A percentile compares a stretch with the other conserved stretches of the same genome.
Conservation (phyloP, 2,888 invertebrate genomes). For the Luperina testacea region DNA sequence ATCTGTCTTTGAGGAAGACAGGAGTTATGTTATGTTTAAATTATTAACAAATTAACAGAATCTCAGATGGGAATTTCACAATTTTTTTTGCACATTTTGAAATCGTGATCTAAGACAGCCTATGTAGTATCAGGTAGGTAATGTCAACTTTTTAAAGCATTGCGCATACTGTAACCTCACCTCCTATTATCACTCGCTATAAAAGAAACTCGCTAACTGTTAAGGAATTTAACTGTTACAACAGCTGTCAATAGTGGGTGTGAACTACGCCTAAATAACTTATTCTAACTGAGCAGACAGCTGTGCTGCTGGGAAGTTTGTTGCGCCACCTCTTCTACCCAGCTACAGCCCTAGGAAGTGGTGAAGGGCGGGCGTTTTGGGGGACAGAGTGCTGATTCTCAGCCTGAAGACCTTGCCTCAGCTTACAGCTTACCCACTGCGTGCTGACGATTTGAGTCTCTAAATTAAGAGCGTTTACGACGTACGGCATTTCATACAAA, state of each 20-base stretch:
- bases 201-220: conserved; percentile 44
- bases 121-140: background rate
- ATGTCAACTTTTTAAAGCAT: conserved; percentile 15
- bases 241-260: conserved; percentile 7
- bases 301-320: background rate
- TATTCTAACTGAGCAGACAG: background rate
- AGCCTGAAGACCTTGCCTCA: too few species aligned
- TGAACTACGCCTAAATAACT: background rate
- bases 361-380: too few species aligned
- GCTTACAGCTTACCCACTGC: too few species aligned
- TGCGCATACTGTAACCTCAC: conserved; percentile 35
- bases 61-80: background rate
- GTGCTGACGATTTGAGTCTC: too few species aligned
- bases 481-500: too few species aligned
- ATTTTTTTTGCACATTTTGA: background rate
- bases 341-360: too few species aligned
- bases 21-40: too few species aligned
- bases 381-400: too few species aligned
- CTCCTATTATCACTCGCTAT: conserved; percentile 37
- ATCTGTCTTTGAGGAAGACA: too few species aligned
- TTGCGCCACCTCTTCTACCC: background rate
- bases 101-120: background rate
- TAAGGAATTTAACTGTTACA: conserved; percentile 44
- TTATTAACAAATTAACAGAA: background rate
- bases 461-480: too few species aligned